Conservation (phyloP, 2,113 vertebrate species). For the Numida meleagris region DNA sequence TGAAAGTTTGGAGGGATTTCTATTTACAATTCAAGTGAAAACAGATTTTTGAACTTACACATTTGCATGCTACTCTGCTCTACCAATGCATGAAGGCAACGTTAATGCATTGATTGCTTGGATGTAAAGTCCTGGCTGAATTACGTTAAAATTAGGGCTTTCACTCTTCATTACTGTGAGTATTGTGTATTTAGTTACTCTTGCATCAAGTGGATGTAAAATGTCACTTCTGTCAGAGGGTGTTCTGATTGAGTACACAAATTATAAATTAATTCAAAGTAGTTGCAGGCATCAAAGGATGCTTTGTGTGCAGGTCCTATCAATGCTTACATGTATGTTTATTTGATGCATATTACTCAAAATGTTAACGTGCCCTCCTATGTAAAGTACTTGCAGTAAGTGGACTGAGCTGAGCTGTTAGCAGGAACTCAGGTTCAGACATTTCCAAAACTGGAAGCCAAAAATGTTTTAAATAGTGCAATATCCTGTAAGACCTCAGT, state of each 20-base stretch:
- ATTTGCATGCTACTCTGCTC: neutral
- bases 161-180: neutral
- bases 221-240: neutral
- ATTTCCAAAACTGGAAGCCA: neutral
- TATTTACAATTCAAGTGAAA: conserved; percentile 17
- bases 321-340: neutral
- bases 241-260: neutral
- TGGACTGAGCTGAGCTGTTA: neutral
- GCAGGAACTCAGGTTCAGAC: neutral
- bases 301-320: neutral
- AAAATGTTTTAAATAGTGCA: neutral
- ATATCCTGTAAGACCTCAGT: neutral
- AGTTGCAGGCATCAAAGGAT: neutral
- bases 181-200: neutral
- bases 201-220: neutral
- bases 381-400: neutral
- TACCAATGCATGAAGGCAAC: conserved; percentile 18
- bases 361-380: neutral
- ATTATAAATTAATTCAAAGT: neutral
- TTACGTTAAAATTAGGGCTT: conserved; percentile 3
- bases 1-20: neutral
- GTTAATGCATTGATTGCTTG: conserved; percentile 7
- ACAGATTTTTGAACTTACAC: neutral
- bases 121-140: neutral
- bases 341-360: neutral